A percentile compares a stretch with the other conserved stretches of the same genome.
phyloP scores from a whole-genome alignment of 2,797 vertebrate species.

The Tamandua tetradactyla region DNA sequence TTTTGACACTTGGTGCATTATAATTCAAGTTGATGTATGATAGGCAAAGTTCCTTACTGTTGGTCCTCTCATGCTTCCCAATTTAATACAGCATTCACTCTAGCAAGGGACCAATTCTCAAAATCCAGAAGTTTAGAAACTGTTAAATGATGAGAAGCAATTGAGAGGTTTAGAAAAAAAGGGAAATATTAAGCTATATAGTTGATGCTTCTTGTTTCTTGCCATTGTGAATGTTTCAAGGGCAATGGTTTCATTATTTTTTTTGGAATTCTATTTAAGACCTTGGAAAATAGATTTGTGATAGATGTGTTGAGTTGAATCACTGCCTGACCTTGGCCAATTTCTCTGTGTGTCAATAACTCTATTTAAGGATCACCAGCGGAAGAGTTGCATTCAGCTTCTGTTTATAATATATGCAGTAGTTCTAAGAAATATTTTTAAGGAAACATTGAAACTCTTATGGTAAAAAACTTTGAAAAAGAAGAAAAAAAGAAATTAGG shows the following conservation, averaged over 20 bases:
- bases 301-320: not conserved
- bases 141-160: not conserved
- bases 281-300: not conserved
- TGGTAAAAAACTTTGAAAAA: conserved; percentile 6
- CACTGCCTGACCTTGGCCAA: not conserved
- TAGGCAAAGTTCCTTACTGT: not conserved
- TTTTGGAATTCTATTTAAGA: not conserved
- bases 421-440: conserved; percentile 42
- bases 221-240: not conserved
- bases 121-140: not conserved
- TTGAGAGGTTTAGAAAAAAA: not conserved
- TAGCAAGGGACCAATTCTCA: not conserved
- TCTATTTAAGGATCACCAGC: not conserved
- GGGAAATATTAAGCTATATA: not conserved
- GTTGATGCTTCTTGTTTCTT: not conserved
- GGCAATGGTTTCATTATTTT: not conserved
- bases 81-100: not conserved
- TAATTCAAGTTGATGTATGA: not conserved
- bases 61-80: not conserved
- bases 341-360: not conserved
- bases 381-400: not conserved
- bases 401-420: not conserved
- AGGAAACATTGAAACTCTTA: conserved; percentile 41
- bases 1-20: not conserved
- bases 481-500: not conserved